Conservation (phyloP, 2,888 invertebrate genomes). For the Steinernema scapterisci region DNA sequence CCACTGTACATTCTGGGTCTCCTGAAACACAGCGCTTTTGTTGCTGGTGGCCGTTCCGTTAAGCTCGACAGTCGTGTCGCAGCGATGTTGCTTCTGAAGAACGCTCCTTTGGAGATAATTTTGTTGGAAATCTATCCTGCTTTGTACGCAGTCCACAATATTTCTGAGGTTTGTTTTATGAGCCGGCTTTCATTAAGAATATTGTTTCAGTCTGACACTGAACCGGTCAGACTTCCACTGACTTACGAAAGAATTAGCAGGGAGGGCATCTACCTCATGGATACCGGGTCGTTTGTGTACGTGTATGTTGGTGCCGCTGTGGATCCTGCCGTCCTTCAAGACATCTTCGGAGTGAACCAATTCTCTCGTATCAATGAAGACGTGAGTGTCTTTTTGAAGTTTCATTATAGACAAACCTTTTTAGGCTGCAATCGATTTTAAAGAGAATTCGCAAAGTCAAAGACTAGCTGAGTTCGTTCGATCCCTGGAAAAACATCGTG, state of each 20-base stretch:
- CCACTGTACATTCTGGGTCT: constrained; percentile 87
- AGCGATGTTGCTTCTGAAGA: constrained; percentile 91
- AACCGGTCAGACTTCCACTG: constrained; percentile 81
- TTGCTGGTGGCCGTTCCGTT: constrained; percentile 81
- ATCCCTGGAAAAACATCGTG: constrained; percentile 39
- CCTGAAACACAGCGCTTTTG: constrained; percentile 86
- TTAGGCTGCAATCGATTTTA: constrained; percentile 32
- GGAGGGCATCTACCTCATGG: constrained; percentile 86
- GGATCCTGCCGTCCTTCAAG: constrained; percentile 78
- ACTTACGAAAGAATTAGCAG: constrained; percentile 78
- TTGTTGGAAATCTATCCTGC: constrained; percentile 88
- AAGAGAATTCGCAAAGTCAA: constrained; percentile 39
- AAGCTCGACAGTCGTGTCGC: constrained; percentile 88
- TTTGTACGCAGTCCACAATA: constrained; percentile 81
- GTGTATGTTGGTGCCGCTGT: constrained; percentile 83
- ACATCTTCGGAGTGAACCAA: constrained; percentile 79
- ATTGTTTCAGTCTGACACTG: constrained; percentile 43
- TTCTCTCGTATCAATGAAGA: constrained; percentile 78
- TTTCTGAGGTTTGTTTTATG: constrained; percentile 40
- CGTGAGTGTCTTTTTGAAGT: constrained; percentile 66
- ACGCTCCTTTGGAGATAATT: constrained; percentile 80
- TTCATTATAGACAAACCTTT: not conserved
- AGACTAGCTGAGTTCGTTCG: constrained; percentile 42
- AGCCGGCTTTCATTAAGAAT: constrained; percentile 7
- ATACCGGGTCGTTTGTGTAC: constrained; percentile 81